Conservation (phyloP, 2,888 invertebrate species). For the Keiferia lycopersicella region DNA sequence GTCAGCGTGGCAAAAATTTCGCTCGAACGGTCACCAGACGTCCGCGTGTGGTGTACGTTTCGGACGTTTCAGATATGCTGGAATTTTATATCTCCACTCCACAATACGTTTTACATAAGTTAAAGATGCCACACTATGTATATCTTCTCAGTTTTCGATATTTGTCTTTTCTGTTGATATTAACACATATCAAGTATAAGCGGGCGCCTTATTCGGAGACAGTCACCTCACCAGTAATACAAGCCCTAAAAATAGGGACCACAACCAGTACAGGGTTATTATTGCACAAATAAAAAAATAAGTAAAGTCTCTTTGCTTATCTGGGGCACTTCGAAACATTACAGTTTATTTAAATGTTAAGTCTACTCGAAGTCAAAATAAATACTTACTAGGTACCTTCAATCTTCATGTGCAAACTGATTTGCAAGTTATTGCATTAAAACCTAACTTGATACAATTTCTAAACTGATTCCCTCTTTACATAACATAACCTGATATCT, state of each 20-base stretch:
- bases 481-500: conserved; percentile 10
- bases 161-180: not conserved
- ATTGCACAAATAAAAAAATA: too few relatives aligned
- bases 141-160: not conserved
- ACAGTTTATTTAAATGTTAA: too few relatives aligned
- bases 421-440: not conserved
- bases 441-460: not conserved
- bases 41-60: not conserved
- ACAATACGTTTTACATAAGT: conserved; percentile 12
- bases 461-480: conserved; percentile 5
- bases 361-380: too few relatives aligned
- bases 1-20: conserved; percentile 38
- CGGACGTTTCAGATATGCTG: not conserved
- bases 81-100: conserved; percentile 14
- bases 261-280: too few relatives aligned
- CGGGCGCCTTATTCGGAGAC: not conserved
- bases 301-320: too few relatives aligned
- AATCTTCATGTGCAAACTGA: not conserved
- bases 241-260: too few relatives aligned
- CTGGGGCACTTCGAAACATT: too few relatives aligned
- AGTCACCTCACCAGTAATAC: not conserved
- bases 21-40: conserved; percentile 29
- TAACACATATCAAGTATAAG: too few relatives aligned
- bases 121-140: not conserved
- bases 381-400: too few relatives aligned